Conservation (phyloP, 2,797 vertebrate species). For the Amphiprion clarkii region DNA sequence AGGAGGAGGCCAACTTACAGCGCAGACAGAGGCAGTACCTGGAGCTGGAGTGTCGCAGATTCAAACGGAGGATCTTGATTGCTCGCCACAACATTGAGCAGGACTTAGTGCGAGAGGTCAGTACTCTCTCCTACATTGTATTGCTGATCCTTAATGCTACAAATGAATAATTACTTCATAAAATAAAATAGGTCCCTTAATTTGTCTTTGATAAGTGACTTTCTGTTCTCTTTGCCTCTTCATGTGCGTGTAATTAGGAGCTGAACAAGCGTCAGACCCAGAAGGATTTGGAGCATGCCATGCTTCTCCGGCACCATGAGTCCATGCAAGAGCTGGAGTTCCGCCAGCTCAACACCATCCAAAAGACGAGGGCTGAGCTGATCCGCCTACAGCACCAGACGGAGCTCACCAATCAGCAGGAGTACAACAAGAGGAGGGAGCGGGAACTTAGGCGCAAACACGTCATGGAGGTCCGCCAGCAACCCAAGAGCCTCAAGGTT, state of each 20-base stretch:
- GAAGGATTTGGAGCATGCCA: constrained; percentile 98
- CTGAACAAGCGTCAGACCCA: constrained; percentile 98
- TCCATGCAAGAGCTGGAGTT: constrained; percentile 99
- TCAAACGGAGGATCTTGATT: constrained; percentile 97
- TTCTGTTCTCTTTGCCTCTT: constrained; percentile 3
- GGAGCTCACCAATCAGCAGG: constrained; percentile 99
- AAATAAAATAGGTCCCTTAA: not conserved
- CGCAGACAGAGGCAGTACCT: constrained; percentile 96
- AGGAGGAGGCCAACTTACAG: constrained; percentile 97
- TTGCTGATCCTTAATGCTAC: not conserved
- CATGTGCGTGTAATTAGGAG: constrained; percentile 85
- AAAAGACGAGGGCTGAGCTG: constrained; percentile 95
- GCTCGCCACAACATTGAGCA: constrained; percentile 96
- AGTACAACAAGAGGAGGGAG: constrained; percentile 98
- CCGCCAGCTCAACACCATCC: constrained; percentile 96
- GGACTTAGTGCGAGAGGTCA: constrained; percentile 95
- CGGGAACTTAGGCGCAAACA: constrained; percentile 97
- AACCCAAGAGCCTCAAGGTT: constrained; percentile 99
- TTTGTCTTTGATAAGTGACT: not conserved
- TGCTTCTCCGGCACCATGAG: constrained; percentile 97
- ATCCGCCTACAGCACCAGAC: constrained; percentile 98
- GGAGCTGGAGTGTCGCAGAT: constrained; percentile 96
- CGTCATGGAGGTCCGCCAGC: constrained; percentile 98
- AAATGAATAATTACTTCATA: not conserved
- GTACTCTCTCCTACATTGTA: constrained; percentile 1